A percentile compares a stretch with the other conserved stretches of the same genome.
These are phyloP conservation scores for Carcharodon carcharias DNA, from an alignment of 2,797 vertebrate species.

Conservation along the genomic window DNA sequence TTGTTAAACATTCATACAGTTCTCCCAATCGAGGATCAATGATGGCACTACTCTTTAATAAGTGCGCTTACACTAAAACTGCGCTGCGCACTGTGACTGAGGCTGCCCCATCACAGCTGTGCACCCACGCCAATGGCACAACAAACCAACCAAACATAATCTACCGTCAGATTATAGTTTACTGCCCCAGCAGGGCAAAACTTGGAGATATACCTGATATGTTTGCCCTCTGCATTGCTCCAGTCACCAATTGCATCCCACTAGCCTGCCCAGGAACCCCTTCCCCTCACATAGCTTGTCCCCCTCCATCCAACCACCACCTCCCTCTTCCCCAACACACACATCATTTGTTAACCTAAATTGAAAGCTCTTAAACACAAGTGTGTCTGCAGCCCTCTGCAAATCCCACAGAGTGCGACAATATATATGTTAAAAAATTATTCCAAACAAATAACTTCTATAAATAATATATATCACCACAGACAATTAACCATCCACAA, in stretches of 20 bases:
- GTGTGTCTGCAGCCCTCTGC: neutral
- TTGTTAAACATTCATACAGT: neutral
- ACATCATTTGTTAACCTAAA: neutral
- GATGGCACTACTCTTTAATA: neutral
- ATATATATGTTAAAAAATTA: neutral
- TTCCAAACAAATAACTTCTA: neutral
- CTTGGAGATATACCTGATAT: neutral
- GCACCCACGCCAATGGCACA: neutral
- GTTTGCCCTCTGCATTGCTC: neutral
- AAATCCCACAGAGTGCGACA: neutral
- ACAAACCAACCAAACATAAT: neutral
- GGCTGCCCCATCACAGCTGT: neutral
- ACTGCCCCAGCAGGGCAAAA: neutral
- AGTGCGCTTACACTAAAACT: neutral
- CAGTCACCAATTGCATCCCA: neutral
- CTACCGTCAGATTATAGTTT: neutral
- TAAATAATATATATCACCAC: neutral
- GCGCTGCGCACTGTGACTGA: neutral
- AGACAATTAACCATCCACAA: neutral
- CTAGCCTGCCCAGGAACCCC: neutral
- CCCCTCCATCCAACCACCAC: too few relatives aligned
- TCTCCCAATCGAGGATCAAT: neutral
- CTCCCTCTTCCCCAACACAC: neutral
- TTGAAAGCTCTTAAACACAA: neutral
- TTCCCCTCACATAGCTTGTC: neutral